Conservation (phyloP, 2,888 invertebrate genomes). For the Kryphioiulus occultus region DNA sequence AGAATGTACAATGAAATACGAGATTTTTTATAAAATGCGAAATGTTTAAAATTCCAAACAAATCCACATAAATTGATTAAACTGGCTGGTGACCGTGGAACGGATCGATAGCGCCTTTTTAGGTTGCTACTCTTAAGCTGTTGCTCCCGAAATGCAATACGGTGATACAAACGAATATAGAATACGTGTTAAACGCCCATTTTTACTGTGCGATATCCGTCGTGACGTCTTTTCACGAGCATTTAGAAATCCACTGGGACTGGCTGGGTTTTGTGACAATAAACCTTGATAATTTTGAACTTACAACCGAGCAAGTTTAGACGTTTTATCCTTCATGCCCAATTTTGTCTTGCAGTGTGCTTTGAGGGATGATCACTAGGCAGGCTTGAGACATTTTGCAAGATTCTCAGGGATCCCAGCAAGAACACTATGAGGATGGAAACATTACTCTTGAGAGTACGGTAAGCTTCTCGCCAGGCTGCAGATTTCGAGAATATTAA, state of each 20-base stretch:
- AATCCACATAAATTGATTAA: too few relatives aligned
- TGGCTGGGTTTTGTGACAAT: slow-evolving; percentile 35
- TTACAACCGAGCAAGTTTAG: background rate
- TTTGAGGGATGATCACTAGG: too few relatives aligned
- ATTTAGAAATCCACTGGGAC: background rate
- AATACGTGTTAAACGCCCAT: background rate
- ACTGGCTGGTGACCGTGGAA: background rate
- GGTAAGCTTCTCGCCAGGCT: too few relatives aligned
- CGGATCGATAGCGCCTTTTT: background rate
- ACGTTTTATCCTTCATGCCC: background rate
- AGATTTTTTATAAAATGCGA: too few relatives aligned
- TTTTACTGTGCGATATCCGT: background rate
- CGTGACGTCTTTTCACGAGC: background rate
- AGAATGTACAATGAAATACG: too few relatives aligned
- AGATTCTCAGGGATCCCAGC: background rate
- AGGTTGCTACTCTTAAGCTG: background rate
- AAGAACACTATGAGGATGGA: background rate
- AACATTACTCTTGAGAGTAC: too few relatives aligned
- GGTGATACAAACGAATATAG: background rate
- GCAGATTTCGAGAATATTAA: too few relatives aligned
- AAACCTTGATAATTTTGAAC: slow-evolving; percentile 25
- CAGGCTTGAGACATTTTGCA: background rate
- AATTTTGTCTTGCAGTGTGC: background rate
- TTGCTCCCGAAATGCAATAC: background rate
- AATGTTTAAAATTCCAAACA: too few relatives aligned